Base-by-base conservation (phyloP, 2,888 invertebrate genomes). In the Yponomeuta malinellus region DNA sequence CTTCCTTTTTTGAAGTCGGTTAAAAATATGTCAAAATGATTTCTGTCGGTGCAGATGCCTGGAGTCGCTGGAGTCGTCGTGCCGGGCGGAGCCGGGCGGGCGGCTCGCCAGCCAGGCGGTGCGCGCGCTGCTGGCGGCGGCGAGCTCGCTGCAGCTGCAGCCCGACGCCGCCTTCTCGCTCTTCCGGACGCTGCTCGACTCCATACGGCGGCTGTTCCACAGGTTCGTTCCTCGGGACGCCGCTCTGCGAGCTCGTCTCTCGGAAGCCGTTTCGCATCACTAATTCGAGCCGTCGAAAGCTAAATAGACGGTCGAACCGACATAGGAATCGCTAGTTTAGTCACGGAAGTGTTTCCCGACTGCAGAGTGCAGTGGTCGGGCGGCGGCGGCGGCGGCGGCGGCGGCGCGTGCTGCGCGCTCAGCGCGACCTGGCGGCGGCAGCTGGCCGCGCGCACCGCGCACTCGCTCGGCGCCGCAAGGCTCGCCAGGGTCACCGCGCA, bases 401-500 rank as follows among this genome's bases (percentile, higher is more conserved):
- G 52, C 78, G 82, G 89, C 70, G 75, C 89, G 81, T 79, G 93
- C 84, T 89, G 90, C 77, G 78, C 78, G 72, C 81, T 89, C 37
- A 83, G 85, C 31, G 83, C 90, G 1, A 76, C 93, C 70, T 97
- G 97, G 97, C 94, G 96, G 74, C 92, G 94, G 5, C 94, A 93
- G 73, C 95, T 96, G 15, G 96, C 96, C 0, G 84, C 93, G 12
- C 94, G 95, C 72, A 94, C 97, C 80, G 85, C 96, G 9, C 94
- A 94, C 76, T 95, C 95, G 71, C 92, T 97, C 65, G 94, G 94
- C 75, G 94, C 96, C 70, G 92, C 92, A 31, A 93, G 95, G 75
- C 88, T 97, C 33, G 96, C 97, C 0, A 93, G 94, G 75, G 94
- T 95, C 70, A 95, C 97, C 75, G 95, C 95, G 15, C 85, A 92